Base-by-base conservation (phyloP, 2,888 invertebrate genomes). In the Prenolepis imparis region DNA sequence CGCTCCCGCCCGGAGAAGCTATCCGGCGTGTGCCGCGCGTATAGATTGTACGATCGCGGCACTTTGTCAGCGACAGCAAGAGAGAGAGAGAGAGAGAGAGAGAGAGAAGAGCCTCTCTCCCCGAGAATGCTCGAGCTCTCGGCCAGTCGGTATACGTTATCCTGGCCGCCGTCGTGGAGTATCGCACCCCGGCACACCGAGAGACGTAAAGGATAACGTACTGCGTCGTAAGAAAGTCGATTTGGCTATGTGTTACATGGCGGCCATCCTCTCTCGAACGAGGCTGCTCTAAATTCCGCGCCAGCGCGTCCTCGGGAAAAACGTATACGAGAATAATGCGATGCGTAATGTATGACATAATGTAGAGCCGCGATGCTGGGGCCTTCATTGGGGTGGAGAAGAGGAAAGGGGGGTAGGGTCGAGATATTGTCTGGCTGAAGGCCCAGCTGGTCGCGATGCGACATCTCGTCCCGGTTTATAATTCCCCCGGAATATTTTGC, bases 181-280 rank as follows among this genome's bases (percentile, higher is more conserved):
- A 87, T 87, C 86, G 83, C 28, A 28, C 1, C 28, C 82, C 75
- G 73, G 81, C 66, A 82, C 63, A 28, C 28, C 28, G 28, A 32
- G 57, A 66, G 84, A 85, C 90, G 88, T 90, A 90, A 89, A 90
- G 89, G 90, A 90, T 90, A 88, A 91, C 89, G 86, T 88, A 89
- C 78, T 61, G 81, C 83, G 87, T 90, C 90, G 90, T 90, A 91
- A 89, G 90, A 91, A 91, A 91, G 91, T 91, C 92, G 91, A 91
- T 91, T 91, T 89, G 91, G 90, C 92, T 90, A 91, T 90, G 91
- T 87, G 89, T 91, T 91, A 87, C 85, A 84, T 70, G n/a, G 87
- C 82, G 59, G 72, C 70, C 67, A 81, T 70, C 68, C 78, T 75
- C 78, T 75, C 82, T 77, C 83, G 84, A 39, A 32, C 66, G n/a